These are phyloP conservation scores for Drosophila fuyamai DNA, from an alignment of 1,140 invertebrate genomes.

Conservation along the genomic window DNA sequence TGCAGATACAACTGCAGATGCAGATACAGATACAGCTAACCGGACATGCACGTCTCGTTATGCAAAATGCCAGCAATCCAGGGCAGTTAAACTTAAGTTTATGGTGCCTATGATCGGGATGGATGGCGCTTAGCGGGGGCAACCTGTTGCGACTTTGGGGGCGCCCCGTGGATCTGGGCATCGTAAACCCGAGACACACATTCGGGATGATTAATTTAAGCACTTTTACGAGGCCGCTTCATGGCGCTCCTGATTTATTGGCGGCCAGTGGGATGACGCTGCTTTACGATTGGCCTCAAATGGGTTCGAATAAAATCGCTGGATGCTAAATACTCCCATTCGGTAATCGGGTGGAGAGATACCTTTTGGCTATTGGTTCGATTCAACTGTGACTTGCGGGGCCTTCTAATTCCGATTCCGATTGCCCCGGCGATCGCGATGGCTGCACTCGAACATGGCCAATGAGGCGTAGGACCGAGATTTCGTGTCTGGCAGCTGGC, in stretches of 20 bases:
- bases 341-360: neutral
- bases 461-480: slow-evolving; percentile 22
- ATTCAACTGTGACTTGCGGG: slow-evolving; percentile 1
- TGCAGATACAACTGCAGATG: neutral
- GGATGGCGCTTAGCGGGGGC: slow-evolving; percentile 56
- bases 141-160: slow-evolving; percentile 63
- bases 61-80: slow-evolving; percentile 67
- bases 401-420: slow-evolving; percentile 19
- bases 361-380: slow-evolving; percentile 2
- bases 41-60: slow-evolving; percentile 66
- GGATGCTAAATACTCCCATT: slow-evolving; percentile 23
- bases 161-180: slow-evolving; percentile 51
- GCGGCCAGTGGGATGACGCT: slow-evolving; percentile 40
- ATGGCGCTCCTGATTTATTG: slow-evolving; percentile 82
- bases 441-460: slow-evolving; percentile 26
- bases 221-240: slow-evolving; percentile 83
- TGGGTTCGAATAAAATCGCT: slow-evolving; percentile 34
- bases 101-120: slow-evolving; percentile 45
- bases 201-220: slow-evolving; percentile 84
- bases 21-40: slow-evolving; percentile 23
- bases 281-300: slow-evolving; percentile 70
- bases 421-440: slow-evolving; percentile 31
- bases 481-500: slow-evolving; percentile 54
- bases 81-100: slow-evolving; percentile 57
- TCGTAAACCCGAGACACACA: slow-evolving; percentile 79